Conservation (phyloP, 2,888 invertebrate species). For the Brachypalpus laphriformis region DNA sequence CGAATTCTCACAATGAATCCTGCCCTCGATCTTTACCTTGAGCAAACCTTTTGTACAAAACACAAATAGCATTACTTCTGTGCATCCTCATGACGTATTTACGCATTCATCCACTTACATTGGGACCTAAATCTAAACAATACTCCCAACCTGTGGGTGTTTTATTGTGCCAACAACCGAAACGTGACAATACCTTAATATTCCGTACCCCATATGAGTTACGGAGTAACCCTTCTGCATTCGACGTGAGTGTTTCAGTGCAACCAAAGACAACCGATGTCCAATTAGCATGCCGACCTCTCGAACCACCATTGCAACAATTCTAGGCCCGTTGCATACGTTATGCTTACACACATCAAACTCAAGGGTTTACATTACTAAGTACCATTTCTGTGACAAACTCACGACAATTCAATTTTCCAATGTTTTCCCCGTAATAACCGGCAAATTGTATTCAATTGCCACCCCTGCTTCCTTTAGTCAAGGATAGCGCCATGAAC, state of each 20-base stretch:
- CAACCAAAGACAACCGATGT: conserved; percentile 44
- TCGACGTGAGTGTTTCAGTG: conserved; percentile 29
- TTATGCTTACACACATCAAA: conserved; percentile 42
- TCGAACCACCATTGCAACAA: conserved; percentile 1
- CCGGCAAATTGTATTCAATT: conserved; percentile 47
- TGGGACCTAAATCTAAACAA: conserved; percentile 52
- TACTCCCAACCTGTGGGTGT: conserved; percentile 6
- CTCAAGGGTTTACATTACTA: conserved; percentile 71
- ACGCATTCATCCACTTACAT: conserved; percentile 41
- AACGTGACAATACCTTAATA: conserved; percentile 72
- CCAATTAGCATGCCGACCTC: conserved; percentile 58
- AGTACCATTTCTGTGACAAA: conserved; percentile 69
- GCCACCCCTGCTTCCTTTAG: background rate
- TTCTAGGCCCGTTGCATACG: conserved; percentile 20
- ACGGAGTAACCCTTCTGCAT: conserved; percentile 17
- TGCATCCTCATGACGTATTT: conserved; percentile 41
- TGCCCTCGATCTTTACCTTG: conserved; percentile 52
- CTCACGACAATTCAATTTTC: conserved; percentile 72
- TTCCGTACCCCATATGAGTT: conserved; percentile 27
- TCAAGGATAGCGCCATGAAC: conserved; percentile 3
- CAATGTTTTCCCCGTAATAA: conserved; percentile 50
- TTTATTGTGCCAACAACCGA: conserved; percentile 63
- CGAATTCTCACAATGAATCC: conserved; percentile 37
- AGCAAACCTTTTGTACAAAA: conserved; percentile 35
- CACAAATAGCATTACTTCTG: conserved; percentile 4